Evolutionary conservation across 1,140 invertebrate species (phyloP).

Genomic region (Zaprionus camerounensis): DNA sequence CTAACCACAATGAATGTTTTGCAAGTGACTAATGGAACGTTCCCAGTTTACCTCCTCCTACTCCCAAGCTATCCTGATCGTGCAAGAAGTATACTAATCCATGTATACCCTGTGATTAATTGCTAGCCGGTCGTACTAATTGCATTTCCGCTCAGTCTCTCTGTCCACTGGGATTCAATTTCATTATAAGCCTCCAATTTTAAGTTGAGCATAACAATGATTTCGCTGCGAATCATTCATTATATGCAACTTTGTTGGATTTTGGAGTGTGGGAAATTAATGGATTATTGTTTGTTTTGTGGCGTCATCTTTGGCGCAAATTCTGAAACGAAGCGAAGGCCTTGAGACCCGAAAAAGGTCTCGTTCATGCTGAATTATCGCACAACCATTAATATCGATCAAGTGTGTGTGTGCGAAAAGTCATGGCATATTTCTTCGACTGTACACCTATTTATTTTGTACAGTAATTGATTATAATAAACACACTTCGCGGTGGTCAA

Average conservation of each 20-base stretch:
- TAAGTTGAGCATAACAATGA: conserved; percentile 40
- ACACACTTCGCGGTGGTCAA: neutral
- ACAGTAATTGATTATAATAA: conserved; percentile 8
- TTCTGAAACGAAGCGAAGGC: conserved; percentile 28
- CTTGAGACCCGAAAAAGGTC: conserved; percentile 24
- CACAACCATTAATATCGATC: conserved; percentile 28
- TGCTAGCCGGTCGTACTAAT: neutral
- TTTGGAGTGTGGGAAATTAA: conserved; percentile 24
- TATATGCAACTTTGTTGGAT: conserved; percentile 10
- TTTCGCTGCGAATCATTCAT: conserved; percentile 55
- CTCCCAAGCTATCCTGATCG: neutral
- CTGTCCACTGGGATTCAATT: neutral
- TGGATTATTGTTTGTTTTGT: conserved; percentile 40
- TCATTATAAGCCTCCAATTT: conserved; percentile 8
- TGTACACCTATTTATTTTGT: neutral
- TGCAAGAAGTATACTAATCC: conserved; percentile 38
- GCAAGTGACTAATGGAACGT: conserved; percentile 60
- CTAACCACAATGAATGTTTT: conserved; percentile 56
- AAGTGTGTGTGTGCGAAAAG: conserved; percentile 17
- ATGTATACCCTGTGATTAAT: conserved; percentile 35
- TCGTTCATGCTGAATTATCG: conserved; percentile 35
- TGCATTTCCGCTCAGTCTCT: conserved; percentile 19
- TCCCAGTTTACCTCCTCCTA: neutral
- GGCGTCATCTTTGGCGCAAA: conserved; percentile 39
- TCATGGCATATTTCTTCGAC: neutral